phyloP scores from a whole-genome alignment of 2,113 vertebrate genomes.

The Centrocercus urophasianus region DNA sequence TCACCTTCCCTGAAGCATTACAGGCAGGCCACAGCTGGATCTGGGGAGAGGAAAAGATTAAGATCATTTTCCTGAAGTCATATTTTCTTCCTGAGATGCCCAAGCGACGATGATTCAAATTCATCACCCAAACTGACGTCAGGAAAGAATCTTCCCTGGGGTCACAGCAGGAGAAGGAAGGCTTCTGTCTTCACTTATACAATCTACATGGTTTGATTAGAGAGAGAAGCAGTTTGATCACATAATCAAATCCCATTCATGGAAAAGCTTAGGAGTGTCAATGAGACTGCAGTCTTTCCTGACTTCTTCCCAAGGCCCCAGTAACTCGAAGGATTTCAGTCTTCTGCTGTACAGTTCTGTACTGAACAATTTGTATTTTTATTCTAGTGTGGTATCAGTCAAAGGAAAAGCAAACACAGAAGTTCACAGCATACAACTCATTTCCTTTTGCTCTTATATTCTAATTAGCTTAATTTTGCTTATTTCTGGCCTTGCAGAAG shows the following conservation, averaged over 20 bases:
- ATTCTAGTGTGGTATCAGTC: not conserved
- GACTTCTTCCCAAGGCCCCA: not conserved
- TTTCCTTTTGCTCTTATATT: not conserved
- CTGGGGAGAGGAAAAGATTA: not conserved
- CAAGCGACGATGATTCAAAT: rapidly evolving
- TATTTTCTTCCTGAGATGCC: not conserved
- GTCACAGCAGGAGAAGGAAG: not conserved
- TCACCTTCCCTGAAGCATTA: not conserved
- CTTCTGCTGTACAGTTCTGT: not conserved
- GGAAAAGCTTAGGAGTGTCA: not conserved
- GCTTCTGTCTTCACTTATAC: not conserved
- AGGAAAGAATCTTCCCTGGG: not conserved
- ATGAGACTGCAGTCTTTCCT: not conserved
- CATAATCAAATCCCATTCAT: not conserved
- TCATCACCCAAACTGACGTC: not conserved
- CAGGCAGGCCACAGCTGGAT: not conserved
- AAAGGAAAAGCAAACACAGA: not conserved
- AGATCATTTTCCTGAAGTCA: not conserved
- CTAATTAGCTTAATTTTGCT: not conserved
- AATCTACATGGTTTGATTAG: rapidly evolving
- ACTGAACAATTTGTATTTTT: not conserved
- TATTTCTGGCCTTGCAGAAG: not conserved
- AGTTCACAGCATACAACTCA: not conserved
- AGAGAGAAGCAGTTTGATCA: not conserved
- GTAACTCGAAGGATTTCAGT: not conserved